Base-by-base conservation (phyloP, 2,888 invertebrate genomes). In the Xanthostigma xanthostigma region DNA sequence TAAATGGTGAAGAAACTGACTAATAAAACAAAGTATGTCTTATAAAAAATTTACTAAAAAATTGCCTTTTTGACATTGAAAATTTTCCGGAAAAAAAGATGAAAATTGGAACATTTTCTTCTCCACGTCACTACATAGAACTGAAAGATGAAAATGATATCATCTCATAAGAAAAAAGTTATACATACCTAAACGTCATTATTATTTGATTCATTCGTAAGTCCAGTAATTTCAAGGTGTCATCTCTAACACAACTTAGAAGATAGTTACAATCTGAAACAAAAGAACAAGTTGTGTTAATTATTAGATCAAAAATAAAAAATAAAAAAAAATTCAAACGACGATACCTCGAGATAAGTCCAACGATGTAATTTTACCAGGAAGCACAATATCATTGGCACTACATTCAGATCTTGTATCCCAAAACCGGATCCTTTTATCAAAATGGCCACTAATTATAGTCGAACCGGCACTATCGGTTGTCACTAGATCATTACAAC, bases 371-470 rank as follows among this genome's bases (percentile, higher is more conserved):
- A 97, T 86, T 74, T 90, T 90, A 50, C 93, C 95, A 64, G 90
- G 89, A 53, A 97, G 76, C 55, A 83, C 68, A 54, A 94, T 86
- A 68, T 93, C 90, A 63, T 89, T 90, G 52, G 83, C 80, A 56
- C 83, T 81, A 60, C 81, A 79, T 59, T 94, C 92, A 12, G 85
- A 80, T 59, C 97, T 77, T 53, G 86, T 84, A 68, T 99, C 98
- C 96, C 96, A 98, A 69, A 98, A 91, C 46, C 96, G 79, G 58
- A 98, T 87, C 62, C 85, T 84, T 69, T 94, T 95, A 72, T 99
- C 98, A 68, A 90, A 96, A 72, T 99, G 98, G 27, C 96, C 96
- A 60, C 95, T 95, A 60, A 97, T 91, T 58, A 97, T 88, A 47
- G 88, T 87, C 13, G 89, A 83, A 39, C 89, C 90, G 10, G 84